Base-by-base conservation (phyloP, 1,140 invertebrate genomes). In the Neodiprion pinetum region DNA sequence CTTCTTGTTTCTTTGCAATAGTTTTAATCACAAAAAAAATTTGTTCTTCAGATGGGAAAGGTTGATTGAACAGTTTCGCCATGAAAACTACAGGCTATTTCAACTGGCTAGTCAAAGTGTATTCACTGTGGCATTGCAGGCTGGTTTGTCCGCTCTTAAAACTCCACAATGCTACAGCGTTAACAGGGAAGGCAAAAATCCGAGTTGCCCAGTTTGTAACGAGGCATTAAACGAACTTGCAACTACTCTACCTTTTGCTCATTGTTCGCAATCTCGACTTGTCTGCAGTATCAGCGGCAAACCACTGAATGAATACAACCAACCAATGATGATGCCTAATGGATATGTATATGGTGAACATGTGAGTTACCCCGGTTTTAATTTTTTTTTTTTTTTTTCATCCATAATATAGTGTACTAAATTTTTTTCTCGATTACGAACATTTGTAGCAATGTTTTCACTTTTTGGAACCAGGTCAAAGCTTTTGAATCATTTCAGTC, bases 261-360 rank as follows among this genome's bases (percentile, higher is more conserved):
- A 99, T 90, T 98, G 97, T 87, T 96, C 97, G 28, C 97, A 99
- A 86, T 97, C 96, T 75, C 92, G 96, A 66, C 91, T 99, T 4
- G 95, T 99, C 78, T 98, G 96, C 84, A 93, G 94, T 79, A 95
- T 99, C 76, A 96, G 96, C 71, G 96, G 96, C 8, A 91, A 95
- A 78, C 94, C 96, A n/a, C 90, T 99, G 68, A 98, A 99, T 90
- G 98, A 99, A 88, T 94, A 99, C 87, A 99, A 99, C 89, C 96
- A 95, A 78, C 98, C 98, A 0, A 96, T 99, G 94, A 97, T 98
- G 93, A 91, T 99, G 86, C 98, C 98, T 65, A 99, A 99, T 90
- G 98, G 98, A 73, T 95, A 97, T 88, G 96, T 99, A 70, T 99
- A 99, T 88, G 98, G 98, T n/a, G 95, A 96, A 89, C 93, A 96